Evolutionary conservation across 2,113 vertebrate genomes (phyloP).

Genomic region (Vanacampus margaritifer): DNA sequence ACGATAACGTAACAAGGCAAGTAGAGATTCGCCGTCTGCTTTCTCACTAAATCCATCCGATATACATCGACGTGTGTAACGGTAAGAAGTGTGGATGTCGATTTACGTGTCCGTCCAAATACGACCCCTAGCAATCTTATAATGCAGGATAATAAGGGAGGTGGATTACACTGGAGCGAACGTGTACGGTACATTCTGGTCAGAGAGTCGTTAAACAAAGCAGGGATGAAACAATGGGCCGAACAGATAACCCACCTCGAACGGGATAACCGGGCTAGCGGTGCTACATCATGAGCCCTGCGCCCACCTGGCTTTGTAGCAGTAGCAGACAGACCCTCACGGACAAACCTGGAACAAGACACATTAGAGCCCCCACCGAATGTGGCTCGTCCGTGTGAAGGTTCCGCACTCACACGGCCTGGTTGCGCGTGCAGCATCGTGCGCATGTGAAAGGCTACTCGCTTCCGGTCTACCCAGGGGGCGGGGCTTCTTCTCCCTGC

Average conservation of each 20-base stretch:
- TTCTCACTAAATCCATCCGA: not conserved
- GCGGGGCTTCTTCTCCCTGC: not conserved
- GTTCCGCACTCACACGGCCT: not conserved
- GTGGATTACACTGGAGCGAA: not conserved
- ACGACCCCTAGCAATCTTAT: not conserved
- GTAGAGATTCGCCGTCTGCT: not conserved
- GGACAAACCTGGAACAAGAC: not conserved
- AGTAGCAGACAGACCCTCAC: not conserved
- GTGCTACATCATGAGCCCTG: conserved; percentile 12
- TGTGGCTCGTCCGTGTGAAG: not conserved
- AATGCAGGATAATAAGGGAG: not conserved
- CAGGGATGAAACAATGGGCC: conserved; percentile 3
- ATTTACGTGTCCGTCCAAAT: not conserved
- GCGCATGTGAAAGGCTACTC: not conserved
- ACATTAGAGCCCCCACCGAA: not conserved
- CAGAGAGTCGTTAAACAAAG: conserved; percentile 7
- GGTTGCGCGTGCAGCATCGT: conserved; percentile 3
- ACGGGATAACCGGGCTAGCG: conserved; percentile 20
- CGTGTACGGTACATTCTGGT: not conserved
- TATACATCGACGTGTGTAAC: not conserved
- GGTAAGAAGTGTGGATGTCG: not conserved
- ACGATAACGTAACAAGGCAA: not conserved
- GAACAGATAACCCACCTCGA: conserved; percentile 24
- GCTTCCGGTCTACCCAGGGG: conserved; percentile 1
- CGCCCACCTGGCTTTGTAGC: not conserved